Evolutionary conservation across 2,113 vertebrate genomes (phyloP), one percentile per base, ranked within the genome.

Genomic region (Piprites chloris): DNA sequence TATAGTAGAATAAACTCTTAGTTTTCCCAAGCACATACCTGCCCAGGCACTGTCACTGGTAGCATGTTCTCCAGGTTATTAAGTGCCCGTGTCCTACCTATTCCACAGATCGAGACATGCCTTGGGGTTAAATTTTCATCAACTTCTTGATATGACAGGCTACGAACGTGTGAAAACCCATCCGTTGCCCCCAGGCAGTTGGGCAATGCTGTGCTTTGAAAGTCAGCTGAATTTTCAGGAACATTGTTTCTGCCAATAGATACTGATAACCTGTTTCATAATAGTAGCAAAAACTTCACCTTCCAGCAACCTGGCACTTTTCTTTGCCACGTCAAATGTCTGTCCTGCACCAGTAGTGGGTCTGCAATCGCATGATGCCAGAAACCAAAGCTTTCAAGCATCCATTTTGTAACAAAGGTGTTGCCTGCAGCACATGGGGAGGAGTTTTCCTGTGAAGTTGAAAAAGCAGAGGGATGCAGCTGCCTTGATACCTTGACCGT

Each of bases 391-490:
- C 32, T 71, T 85, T 84, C 28, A 33, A 77, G 59, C 23, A 10
- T 27, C 8, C 0, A 0, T 39, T 61, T 75, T 49, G 26, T 37
- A 22, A 56, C n/a, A 47, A n/a, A 62, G 9, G 28, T 62, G 66
- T 61, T 0, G 0, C 65, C n/a, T 62, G 30, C 33, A 79, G 49
- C 44, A 37, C 28, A 17, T 0, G 0, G 9, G 61, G 35, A 82
- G 50, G 53, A 18, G 19, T 82, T 89, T 59, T 11, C 46, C 71
- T 30, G 32, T 50, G 56, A 58, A 33, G 24, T 0, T 87, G 62
- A 82, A 71, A 44, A 87, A 24, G 21, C 4, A 3, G 19, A 85
- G 12, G 16, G 52, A n/a, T 20, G 24, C 17, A 91, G 37, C 77
- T 75, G 32, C n/a, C n/a, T 46, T 58, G 26, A 39, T 85, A 23